Evolutionary conservation across 1,140 invertebrate genomes (phyloP), one percentile per base, ranked within the genome.

Genomic region (Psix sp.): DNA sequence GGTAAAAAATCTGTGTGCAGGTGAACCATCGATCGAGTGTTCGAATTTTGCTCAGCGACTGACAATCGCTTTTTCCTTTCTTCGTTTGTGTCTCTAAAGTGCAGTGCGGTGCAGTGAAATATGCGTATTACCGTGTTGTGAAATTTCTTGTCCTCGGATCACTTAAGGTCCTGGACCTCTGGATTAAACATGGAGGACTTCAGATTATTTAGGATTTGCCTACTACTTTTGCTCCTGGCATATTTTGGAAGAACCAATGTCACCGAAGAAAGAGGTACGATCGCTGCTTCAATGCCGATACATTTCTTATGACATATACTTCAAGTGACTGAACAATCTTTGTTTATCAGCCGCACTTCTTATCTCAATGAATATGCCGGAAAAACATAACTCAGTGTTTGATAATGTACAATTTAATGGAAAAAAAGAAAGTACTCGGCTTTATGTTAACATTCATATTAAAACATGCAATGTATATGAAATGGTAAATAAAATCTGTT

Each of bases 221-320:
- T 80, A 33, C 52, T 82, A 35, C 56, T 82, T 17, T 29, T 81
- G 35, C n/a, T 83, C 5, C 21, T 70, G 40, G 68, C 66, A 36
- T 70, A 67, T 45, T 60, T 67, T 54, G 56, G 57, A 40, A 43
- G 42, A 6, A 66, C 82, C 1, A 78, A 84, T 20, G 82, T 84
- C 62, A 86, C 80, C 46, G 86, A 87, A 35, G 85, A 87, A 81
- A 82, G 85, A 86, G 85, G 85, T 87, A 54, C 10, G 9, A n/a
- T n/a, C n/a, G n/a, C n/a, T n/a, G n/a, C n/a, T n/a, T n/a, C n/a
- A n/a, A n/a, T n/a, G n/a, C n/a, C n/a, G n/a, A n/a, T n/a, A n/a
- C n/a, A n/a, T n/a, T n/a, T n/a, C n/a, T n/a, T n/a, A n/a, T n/a
- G n/a, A n/a, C n/a, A n/a, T n/a, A n/a, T n/a, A n/a, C n/a, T n/a